phyloP scores from a whole-genome alignment of 2,113 vertebrate species.

The western clawed frog (Xenopus tropicalis) region DNA sequence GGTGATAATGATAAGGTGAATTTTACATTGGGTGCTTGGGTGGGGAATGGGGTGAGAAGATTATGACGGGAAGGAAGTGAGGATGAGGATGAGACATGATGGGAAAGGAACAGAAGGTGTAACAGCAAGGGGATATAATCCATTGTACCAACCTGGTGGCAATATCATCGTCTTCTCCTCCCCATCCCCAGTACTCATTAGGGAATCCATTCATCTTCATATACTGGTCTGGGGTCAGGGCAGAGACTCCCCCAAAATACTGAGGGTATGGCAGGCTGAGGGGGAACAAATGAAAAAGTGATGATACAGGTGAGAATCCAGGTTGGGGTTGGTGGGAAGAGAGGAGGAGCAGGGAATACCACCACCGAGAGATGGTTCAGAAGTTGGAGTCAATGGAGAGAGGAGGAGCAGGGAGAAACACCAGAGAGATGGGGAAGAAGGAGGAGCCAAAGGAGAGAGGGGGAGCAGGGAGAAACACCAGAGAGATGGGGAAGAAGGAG shows the following conservation, averaged over 20 bases:
- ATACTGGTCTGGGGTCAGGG: constrained; percentile 89
- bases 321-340: too few species aligned
- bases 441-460: constrained; percentile 28
- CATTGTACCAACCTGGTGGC: constrained; percentile 74
- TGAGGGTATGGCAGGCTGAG: constrained; percentile 84
- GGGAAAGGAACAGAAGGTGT: background rate
- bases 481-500: too few species aligned
- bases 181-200: constrained; percentile 95
- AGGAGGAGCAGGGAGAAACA: background rate
- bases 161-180: constrained; percentile 90
- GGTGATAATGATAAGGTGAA: too few species aligned
- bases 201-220: constrained; percentile 96
- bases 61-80: background rate
- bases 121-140: fast-evolving
- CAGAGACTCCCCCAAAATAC: constrained; percentile 91
- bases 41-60: background rate
- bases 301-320: background rate
- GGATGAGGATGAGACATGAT: fast-evolving
- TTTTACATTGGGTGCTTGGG: too few species aligned
- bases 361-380: background rate
- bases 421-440: constrained; percentile 41
- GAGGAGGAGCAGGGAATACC: too few species aligned
- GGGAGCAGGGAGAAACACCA: background rate
- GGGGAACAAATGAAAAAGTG: background rate
- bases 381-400: fast-evolving